Conservation (phyloP, 2,888 invertebrate species). For the Scaptomyza polygonia region DNA sequence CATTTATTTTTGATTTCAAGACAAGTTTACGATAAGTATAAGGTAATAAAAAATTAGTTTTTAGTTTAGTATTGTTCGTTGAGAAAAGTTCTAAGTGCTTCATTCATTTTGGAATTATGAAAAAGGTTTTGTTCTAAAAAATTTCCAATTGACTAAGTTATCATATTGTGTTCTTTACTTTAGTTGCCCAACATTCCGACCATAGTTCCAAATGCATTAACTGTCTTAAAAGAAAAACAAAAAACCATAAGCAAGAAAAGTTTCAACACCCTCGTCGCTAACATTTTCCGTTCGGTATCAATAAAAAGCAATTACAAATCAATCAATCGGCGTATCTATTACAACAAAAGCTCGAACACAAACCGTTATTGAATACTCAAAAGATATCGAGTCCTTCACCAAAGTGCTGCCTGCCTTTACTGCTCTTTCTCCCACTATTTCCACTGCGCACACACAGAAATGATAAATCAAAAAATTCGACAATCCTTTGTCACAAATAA, state of each 20-base stretch:
- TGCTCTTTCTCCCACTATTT: neutral
- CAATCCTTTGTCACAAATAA: slow-evolving; percentile 31
- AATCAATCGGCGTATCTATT: slow-evolving; percentile 55
- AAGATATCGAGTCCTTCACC: slow-evolving; percentile 17
- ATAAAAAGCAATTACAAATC: slow-evolving; percentile 70
- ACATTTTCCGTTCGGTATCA: slow-evolving; percentile 12
- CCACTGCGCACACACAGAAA: slow-evolving; percentile 5
- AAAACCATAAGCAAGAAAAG: neutral
- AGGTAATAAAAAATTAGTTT: no score
- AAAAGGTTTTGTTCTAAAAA: neutral
- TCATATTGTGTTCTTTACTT: neutral
- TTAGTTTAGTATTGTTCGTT: no score
- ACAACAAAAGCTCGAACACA: slow-evolving; percentile 40
- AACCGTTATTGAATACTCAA: slow-evolving; percentile 30
- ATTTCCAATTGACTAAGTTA: neutral
- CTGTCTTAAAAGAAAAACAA: neutral
- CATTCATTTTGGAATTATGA: neutral
- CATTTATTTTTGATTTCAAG: no score
- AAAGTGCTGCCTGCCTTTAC: neutral
- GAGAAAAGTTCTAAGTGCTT: no score
- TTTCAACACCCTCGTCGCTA: neutral
- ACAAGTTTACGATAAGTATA: no score
- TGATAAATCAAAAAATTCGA: slow-evolving; percentile 58
- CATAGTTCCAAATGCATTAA: slow-evolving; percentile 15
- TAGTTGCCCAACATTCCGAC: neutral